Conservation (phyloP, 2,797 vertebrate genomes). For the Fundulus diaphanus region DNA sequence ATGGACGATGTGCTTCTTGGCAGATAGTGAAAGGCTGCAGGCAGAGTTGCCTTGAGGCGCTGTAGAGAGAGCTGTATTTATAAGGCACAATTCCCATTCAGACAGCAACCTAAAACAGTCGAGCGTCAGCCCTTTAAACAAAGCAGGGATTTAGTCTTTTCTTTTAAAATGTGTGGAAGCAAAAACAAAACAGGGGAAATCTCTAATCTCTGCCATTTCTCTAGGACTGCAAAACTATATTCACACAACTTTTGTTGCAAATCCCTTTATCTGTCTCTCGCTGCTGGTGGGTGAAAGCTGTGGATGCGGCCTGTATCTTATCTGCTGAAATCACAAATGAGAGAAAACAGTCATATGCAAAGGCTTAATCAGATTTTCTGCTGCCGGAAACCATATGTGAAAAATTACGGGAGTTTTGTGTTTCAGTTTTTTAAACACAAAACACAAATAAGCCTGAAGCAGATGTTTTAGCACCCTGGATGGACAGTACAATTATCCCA, state of each 20-base stretch:
- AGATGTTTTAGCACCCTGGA: background rate
- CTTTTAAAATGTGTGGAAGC: background rate
- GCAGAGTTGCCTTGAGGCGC: slow-evolving; percentile 3
- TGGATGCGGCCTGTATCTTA: background rate
- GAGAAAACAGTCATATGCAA: background rate
- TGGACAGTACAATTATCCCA: background rate
- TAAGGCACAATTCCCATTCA: background rate
- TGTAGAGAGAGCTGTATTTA: slow-evolving; percentile 3
- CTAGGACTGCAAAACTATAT: slow-evolving; percentile 1
- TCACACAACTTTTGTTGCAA: slow-evolving; percentile 4
- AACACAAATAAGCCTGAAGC: background rate
- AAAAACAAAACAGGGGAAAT: background rate
- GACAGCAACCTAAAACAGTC: slow-evolving; percentile 1
- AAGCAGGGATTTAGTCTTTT: slow-evolving; percentile 13
- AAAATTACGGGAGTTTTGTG: background rate
- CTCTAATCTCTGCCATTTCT: slow-evolving; percentile 1
- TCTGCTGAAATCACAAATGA: background rate
- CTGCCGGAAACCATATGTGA: background rate
- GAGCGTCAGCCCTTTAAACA: slow-evolving; percentile 12
- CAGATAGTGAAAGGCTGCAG: slow-evolving; percentile 7
- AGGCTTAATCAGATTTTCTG: background rate
- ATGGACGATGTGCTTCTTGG: background rate
- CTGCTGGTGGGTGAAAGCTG: background rate
- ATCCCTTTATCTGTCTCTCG: slow-evolving; percentile 4
- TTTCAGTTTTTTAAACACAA: background rate